phyloP scores from a whole-genome alignment of 1,140 invertebrate genomes.

The Drosophila mauritiana region DNA sequence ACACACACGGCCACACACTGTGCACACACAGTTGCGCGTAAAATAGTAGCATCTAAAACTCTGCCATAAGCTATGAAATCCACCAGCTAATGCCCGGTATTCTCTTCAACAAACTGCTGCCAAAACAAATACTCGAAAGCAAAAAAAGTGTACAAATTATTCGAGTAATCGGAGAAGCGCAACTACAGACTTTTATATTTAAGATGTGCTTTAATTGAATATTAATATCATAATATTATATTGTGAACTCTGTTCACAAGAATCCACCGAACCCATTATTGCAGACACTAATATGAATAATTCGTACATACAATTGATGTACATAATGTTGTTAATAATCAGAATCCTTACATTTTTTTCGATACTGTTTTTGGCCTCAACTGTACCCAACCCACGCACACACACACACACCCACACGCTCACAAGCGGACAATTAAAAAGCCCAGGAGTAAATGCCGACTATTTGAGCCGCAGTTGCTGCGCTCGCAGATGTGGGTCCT shows the following conservation, averaged over 20 bases:
- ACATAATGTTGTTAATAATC: no score
- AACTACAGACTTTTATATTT: no score
- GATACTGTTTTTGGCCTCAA: neutral
- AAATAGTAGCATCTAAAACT: conserved; percentile 26
- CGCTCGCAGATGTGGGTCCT: conserved; percentile 44
- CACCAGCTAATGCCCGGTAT: conserved; percentile 19
- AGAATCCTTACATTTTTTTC: neutral
- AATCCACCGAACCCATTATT: no score
- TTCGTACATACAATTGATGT: no score
- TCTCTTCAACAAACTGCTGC: conserved; percentile 19
- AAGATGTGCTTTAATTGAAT: no score
- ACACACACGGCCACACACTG: conserved; percentile 5
- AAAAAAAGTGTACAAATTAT: conserved; percentile 5
- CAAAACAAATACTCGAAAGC: conserved; percentile 12
- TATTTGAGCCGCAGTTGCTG: conserved; percentile 66
- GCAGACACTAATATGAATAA: no score
- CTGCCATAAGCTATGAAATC: conserved; percentile 24
- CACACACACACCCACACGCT: conserved; percentile 30
- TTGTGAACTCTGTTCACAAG: no score
- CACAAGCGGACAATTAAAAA: conserved; percentile 71
- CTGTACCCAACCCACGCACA: conserved; percentile 23
- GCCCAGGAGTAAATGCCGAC: conserved; percentile 62
- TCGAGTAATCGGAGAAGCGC: no score
- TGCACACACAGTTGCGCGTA: conserved; percentile 8
- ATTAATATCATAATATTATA: no score